Conservation (phyloP, 2,888 invertebrate genomes). For the Drosophila atripex region DNA sequence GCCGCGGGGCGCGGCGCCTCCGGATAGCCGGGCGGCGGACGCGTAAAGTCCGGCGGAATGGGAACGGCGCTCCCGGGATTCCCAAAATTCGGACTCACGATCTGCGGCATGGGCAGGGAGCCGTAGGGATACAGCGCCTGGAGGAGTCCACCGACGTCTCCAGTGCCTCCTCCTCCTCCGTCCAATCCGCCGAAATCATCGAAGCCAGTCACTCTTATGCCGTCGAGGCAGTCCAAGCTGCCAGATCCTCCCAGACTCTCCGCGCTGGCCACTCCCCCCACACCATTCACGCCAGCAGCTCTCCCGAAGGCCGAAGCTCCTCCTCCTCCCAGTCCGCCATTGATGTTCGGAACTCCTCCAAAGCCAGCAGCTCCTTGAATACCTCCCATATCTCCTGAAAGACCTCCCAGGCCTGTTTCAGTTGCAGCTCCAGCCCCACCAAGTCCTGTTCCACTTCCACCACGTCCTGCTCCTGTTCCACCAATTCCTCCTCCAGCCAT, state of each 20-base stretch:
- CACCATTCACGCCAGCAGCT: not conserved
- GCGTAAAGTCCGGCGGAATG: not conserved
- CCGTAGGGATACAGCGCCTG: not conserved
- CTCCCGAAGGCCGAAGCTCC: not conserved
- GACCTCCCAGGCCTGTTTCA: not conserved
- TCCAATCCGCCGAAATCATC: not conserved
- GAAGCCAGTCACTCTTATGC: not conserved
- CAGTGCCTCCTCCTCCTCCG: not conserved
- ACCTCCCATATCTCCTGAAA: not conserved
- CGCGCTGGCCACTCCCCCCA: not conserved
- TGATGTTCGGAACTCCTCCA: not conserved
- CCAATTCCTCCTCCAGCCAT: not conserved
- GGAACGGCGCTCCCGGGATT: no score
- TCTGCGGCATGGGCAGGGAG: not conserved
- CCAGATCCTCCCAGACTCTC: not conserved
- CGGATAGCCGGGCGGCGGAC: conserved; percentile 1
- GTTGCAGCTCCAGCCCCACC: not conserved
- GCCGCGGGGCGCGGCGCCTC: not conserved
- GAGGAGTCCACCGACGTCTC: not conserved
- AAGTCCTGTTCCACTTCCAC: not conserved
- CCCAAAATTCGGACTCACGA: not conserved
- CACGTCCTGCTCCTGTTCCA: not conserved
- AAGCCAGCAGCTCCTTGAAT: not conserved
- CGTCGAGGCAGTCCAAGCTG: not conserved
- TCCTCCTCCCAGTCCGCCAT: not conserved